phyloP scores from a whole-genome alignment of 2,113 vertebrate genomes.

The Trematomus loennbergii region DNA sequence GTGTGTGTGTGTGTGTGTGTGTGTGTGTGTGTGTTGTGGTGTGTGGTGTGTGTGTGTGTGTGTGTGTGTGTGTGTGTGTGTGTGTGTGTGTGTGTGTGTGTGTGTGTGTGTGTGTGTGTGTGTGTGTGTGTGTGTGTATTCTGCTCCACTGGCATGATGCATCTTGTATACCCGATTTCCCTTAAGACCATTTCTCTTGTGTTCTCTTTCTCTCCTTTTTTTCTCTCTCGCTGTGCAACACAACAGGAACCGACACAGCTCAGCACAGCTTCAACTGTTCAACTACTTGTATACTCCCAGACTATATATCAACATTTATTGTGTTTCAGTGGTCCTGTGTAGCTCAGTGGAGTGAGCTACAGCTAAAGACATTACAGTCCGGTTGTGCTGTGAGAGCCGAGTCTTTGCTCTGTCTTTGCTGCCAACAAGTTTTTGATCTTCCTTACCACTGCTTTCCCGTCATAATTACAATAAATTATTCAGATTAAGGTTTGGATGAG shows the following conservation, averaged over 20 bases:
- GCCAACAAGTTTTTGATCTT: neutral
- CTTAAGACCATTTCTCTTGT: conserved; percentile 67
- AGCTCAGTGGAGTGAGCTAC: conserved; percentile 39
- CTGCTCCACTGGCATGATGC: conserved; percentile 73
- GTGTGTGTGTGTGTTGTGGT: too few relatives aligned
- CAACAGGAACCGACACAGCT: conserved; percentile 53
- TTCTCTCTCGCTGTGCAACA: conserved; percentile 31
- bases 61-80: too few relatives aligned
- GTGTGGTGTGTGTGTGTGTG: too few relatives aligned
- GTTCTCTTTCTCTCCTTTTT: conserved; percentile 33
- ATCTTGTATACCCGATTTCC: conserved; percentile 75
- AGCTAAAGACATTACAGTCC: conserved; percentile 24
- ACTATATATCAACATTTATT: conserved; percentile 37
- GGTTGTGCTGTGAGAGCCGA: neutral
- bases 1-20: conserved; percentile 47
- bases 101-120: conserved; percentile 45
- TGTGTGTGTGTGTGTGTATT: conserved; percentile 59
- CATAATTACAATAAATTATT: too few relatives aligned
- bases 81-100: conserved; percentile 31
- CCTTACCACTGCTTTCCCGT: neutral
- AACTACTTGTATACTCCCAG: conserved; percentile 45
- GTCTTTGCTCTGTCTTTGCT: conserved; percentile 21
- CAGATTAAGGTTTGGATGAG: neutral
- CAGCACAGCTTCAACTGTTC: conserved; percentile 47
- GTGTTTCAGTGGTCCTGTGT: conserved; percentile 41